A percentile compares a stretch with the other conserved stretches of the same genome.
phyloP scores from a whole-genome alignment of 1,140 invertebrate genomes.

The Drosophila sturtevanti region DNA sequence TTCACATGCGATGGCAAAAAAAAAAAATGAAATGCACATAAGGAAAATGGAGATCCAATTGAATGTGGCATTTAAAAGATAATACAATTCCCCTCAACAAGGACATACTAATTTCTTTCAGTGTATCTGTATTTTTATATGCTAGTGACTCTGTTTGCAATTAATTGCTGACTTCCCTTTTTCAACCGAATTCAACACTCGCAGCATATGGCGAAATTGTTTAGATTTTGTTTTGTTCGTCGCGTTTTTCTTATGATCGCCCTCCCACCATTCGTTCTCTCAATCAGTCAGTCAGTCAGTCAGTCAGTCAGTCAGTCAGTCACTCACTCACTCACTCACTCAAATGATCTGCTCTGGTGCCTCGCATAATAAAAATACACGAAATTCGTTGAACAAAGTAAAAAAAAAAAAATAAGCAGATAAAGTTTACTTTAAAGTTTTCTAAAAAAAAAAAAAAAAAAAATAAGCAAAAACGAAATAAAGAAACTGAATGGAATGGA shows the following conservation, averaged over 20 bases:
- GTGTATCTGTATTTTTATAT: constrained; percentile 14
- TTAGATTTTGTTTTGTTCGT: constrained; percentile 39
- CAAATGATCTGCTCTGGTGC: constrained; percentile 66
- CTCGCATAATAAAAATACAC: constrained; percentile 50
- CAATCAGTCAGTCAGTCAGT: constrained; percentile 18
- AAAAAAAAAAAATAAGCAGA: constrained; percentile 8
- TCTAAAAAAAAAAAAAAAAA: not conserved
- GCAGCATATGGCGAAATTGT: constrained; percentile 47
- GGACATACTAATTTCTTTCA: constrained; percentile 10
- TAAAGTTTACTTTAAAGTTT: constrained; percentile 26
- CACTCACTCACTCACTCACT: not conserved
- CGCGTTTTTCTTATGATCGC: constrained; percentile 8
- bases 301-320: constrained; percentile 19
- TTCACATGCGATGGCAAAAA: constrained; percentile 20
- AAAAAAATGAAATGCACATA: no score
- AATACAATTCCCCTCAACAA: no score
- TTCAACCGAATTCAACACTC: constrained; percentile 28
- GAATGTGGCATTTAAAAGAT: no score
- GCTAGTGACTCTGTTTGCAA: constrained; percentile 22
- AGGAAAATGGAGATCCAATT: no score
- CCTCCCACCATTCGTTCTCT: not conserved
- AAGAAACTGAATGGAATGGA: not conserved
- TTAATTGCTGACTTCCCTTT: constrained; percentile 53
- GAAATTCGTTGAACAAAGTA: constrained; percentile 9
- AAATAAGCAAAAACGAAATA: no score